Conservation (phyloP, 2,113 vertebrate genomes). For the Martes martes region DNA sequence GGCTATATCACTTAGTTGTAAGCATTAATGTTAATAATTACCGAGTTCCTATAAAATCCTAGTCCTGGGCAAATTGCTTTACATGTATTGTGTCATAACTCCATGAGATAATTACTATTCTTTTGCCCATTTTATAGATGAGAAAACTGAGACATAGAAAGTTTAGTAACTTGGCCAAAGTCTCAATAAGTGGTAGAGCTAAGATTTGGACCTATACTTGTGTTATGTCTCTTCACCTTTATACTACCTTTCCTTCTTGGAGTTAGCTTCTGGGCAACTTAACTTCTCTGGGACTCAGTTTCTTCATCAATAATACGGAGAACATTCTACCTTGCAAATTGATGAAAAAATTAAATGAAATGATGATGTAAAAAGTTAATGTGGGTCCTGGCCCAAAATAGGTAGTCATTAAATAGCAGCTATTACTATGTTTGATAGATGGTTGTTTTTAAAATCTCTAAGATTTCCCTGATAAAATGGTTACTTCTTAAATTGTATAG, state of each 20-base stretch:
- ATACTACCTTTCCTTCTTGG: not conserved
- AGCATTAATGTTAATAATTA: not conserved
- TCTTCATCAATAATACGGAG: not conserved
- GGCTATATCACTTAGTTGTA: not conserved
- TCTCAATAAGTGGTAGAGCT: not conserved
- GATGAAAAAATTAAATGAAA: not conserved
- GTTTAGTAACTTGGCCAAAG: not conserved
- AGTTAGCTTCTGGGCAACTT: not conserved
- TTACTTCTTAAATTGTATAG: not conserved
- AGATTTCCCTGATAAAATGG: not conserved
- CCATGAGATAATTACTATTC: not conserved
- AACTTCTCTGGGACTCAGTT: not conserved
- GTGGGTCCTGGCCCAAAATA: not conserved
- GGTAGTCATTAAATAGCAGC: not conserved
- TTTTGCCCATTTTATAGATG: not conserved
- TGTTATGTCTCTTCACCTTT: not conserved
- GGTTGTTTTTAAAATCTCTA: not conserved
- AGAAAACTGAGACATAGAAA: not conserved
- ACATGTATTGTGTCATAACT: not conserved
- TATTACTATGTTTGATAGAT: slow-evolving; percentile 8
- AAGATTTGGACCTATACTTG: not conserved
- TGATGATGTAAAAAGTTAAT: not conserved
- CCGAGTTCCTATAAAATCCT: not conserved
- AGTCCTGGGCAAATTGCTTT: not conserved
- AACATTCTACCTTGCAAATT: not conserved